Base-by-base conservation (phyloP, 2,113 vertebrate species). In the Loxodonta africana region DNA sequence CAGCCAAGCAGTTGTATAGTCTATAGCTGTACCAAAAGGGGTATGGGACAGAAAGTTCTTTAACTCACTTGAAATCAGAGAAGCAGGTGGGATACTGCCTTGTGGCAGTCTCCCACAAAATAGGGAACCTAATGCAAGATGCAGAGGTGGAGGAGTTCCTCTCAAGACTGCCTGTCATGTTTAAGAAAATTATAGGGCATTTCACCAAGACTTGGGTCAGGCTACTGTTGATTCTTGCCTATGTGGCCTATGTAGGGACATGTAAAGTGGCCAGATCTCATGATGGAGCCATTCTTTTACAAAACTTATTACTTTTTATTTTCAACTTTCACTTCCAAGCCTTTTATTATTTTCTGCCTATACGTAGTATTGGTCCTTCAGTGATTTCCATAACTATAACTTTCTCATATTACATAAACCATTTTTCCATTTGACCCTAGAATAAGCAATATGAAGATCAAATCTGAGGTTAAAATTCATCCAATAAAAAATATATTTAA, bases 401-500 rank as follows among this genome's bases (percentile, higher is more conserved):
- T 51, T 26, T 33, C 8, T 10, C 83, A 20, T 20, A 2, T 82
- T 81, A 82, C 67, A 91, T 80, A 48, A 88, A 41, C 44, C 9
- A 67, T 41, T 65, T 33, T 86, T 89, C 20, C 41, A 62, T 7
- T 88, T 89, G 9, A 86, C 18, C 25, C 12, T 71, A 60, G 26
- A 8, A 6, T 9, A 73, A 86, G 11, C 37, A 53, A 57, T 8
- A 1, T 12, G 41, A 41, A 73, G 28, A 65, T 95, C 14, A 71
- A 77, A 90, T 89, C 25, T 77, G n/a, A 51, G 28, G 12, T 23
- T 95, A 92, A 83, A 87, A 78, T 90, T 69, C 37, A 21, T 85
- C 9, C 85, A 21, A 71, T 53, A 33, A 57, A 57, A 91, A 94
- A 81, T 86, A 4, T 83, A 18, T 82, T 83, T 92, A 67, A 62